Evolutionary conservation across 2,888 invertebrate species (phyloP), one percentile per base, ranked within the genome.

Genomic region (Tachina grossa): DNA sequence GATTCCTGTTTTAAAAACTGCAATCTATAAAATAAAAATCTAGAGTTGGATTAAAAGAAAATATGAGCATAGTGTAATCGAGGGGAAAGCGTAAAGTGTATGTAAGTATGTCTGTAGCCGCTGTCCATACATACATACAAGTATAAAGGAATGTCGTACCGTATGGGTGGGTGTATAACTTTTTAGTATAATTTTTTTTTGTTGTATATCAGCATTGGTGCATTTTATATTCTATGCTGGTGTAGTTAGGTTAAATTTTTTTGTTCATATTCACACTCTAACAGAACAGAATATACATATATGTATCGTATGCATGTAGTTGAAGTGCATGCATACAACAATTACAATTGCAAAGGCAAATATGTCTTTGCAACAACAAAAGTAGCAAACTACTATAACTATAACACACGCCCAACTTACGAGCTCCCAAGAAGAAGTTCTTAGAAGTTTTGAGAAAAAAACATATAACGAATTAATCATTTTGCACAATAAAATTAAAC

Each of bases 361-460:
- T 11, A n/a, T 14, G 39, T 45, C 65, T 47, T 66, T 71, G 59
- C 78, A 69, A 47, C 59, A 77, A 59, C 61, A 68, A 78, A n/a
- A n/a, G 19, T 9, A 47, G 39, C 41, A 71, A 55, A 47, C 47
- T 72, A 45, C 76, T 76, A 66, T 83, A 83, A 45, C 76, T 76
- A 66, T 83, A 83, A 83, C 79, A 85, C 84, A 85, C 85, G 85
- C 85, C 85, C 81, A 81, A 82, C 41, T 66, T 61, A 53, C 47
- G 68, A 61, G 10, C 69, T 1, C 31, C 1, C 9, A 11, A 14
- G 14, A 14, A 22, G 16, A 77, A 68, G 65, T 75, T 2, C 9
- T 51, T 75, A 22, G 3, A 61, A 49, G 4, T 3, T 53, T 16
- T 31, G 1, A 6, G 6, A 31, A 31, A 31, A 31, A 6, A 31